A percentile compares a stretch with the other conserved stretches of the same genome.
These are phyloP conservation scores for Petrocephalus schoutedeni DNA, from an alignment of 2,797 vertebrate species.

Conservation along the genomic window DNA sequence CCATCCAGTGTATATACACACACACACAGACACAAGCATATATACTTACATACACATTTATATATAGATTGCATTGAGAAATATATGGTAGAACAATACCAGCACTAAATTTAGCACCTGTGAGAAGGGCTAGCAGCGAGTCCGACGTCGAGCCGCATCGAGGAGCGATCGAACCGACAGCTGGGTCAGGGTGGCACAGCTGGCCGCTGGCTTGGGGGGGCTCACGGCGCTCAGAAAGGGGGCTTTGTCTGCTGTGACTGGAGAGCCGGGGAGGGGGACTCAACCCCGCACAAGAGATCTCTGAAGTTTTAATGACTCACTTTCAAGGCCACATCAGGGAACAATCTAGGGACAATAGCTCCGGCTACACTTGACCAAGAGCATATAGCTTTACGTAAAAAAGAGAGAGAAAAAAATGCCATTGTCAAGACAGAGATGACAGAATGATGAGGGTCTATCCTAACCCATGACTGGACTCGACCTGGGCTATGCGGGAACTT, in stretches of 20 bases:
- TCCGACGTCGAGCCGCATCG: background rate
- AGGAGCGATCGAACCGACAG: background rate
- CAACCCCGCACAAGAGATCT: background rate
- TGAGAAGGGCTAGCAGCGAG: background rate
- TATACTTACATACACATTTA: background rate
- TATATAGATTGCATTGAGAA: background rate
- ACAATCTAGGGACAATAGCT: background rate
- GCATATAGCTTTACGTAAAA: background rate
- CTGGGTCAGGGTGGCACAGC: background rate
- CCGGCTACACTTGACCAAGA: background rate
- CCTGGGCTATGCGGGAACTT: background rate
- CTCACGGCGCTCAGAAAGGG: background rate
- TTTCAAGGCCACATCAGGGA: background rate
- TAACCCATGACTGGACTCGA: background rate
- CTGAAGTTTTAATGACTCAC: slow-evolving; percentile 10
- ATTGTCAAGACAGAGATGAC: background rate
- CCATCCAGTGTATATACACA: background rate
- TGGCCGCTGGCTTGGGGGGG: background rate
- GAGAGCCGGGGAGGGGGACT: background rate
- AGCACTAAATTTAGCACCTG: background rate
- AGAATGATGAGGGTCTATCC: background rate
- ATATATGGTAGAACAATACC: background rate
- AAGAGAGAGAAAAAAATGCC: background rate
- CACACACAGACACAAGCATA: background rate
- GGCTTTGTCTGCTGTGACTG: background rate